Conservation (phyloP, 2,888 invertebrate genomes). For the Vandiemenella viatica region DNA sequence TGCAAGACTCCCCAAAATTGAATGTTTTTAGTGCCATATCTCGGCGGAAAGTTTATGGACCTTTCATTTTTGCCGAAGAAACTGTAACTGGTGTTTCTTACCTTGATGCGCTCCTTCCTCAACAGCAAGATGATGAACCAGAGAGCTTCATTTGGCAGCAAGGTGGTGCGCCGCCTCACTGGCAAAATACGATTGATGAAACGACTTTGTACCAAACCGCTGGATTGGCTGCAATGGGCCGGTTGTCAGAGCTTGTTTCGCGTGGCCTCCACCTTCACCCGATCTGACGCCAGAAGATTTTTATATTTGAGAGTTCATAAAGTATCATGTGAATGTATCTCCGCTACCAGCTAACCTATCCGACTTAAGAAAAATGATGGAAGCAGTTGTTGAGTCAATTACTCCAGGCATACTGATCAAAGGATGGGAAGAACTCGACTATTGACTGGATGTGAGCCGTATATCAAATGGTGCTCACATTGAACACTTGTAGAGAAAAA, state of each 20-base stretch:
- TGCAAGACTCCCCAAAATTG: constrained; percentile 1
- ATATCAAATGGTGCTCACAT: too few relatives aligned
- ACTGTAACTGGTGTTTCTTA: background rate
- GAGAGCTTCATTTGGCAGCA: background rate
- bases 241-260: background rate
- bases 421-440: background rate
- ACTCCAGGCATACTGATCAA: background rate
- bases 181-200: background rate
- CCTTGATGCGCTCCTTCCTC: background rate
- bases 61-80: constrained; percentile 1
- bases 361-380: background rate
- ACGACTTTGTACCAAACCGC: background rate
- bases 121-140: background rate
- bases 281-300: background rate
- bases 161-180: background rate
- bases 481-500: background rate
- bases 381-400: background rate
- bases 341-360: background rate
- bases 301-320: background rate
- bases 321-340: background rate
- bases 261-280: background rate
- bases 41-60: constrained; percentile 6
- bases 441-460: background rate
- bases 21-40: background rate
- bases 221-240: background rate